Percentiles rank a stretch among this genome's conserved stretches.
These are phyloP conservation scores for Heteractis magnifica DNA, from an alignment of 92 coral and sea anemone genomes.

Conservation along the genomic window DNA sequence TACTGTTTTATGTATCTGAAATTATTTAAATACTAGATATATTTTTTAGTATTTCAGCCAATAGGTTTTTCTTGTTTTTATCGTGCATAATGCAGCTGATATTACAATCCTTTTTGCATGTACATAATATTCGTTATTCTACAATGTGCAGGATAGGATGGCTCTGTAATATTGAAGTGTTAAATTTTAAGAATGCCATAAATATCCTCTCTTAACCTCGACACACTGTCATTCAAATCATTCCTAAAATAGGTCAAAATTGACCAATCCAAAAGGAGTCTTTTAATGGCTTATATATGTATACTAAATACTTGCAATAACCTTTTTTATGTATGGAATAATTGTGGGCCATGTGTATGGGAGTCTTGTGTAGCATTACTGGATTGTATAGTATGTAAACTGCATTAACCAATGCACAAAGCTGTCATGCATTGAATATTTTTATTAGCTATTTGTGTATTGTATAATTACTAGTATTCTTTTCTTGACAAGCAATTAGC, in stretches of 20 bases:
- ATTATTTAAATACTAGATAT: not conserved
- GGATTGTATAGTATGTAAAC: not conserved
- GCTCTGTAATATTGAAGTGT: slow-evolving; percentile 15
- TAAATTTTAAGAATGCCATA: slow-evolving; percentile 13
- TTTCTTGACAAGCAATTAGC: not conserved
- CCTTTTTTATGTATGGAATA: not conserved
- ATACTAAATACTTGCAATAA: slow-evolving; percentile 1
- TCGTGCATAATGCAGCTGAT: not conserved
- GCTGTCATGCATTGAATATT: not conserved
- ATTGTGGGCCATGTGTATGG: not conserved
- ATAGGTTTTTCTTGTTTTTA: not conserved
- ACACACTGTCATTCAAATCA: slow-evolving; percentile 1
- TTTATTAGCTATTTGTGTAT: not conserved
- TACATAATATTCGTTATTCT: not conserved
- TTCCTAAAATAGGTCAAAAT: slow-evolving; percentile 20
- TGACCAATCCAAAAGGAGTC: slow-evolving; percentile 9
- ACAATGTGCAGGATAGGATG: not conserved
- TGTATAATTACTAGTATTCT: slow-evolving; percentile 27
- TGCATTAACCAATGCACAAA: not conserved
- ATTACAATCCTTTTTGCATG: not conserved
- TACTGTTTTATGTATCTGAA: not conserved
- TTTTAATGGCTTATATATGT: not conserved
- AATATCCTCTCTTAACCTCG: slow-evolving; percentile 12
- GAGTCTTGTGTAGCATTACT: not conserved
- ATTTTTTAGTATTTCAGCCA: not conserved